Percentiles rank a stretch among this genome's conserved stretches.
Evolutionary conservation across 2,797 vertebrate species (phyloP).

Genomic region (Masticophis lateralis): DNA sequence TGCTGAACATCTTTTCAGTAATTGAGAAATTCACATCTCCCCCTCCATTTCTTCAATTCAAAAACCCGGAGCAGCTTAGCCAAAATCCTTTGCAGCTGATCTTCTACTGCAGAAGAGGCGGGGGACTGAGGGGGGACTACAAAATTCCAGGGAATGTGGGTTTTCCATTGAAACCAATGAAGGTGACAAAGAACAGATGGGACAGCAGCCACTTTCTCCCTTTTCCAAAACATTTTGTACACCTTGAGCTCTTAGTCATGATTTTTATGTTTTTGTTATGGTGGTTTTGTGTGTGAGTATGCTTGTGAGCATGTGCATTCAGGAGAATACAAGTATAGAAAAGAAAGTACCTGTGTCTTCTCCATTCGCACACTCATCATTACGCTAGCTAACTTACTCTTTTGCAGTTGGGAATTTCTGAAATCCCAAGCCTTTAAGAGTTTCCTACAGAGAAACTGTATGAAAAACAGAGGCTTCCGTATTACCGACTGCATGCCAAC

Average conservation of each 20-base stretch:
- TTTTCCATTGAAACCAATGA: conserved; percentile 70
- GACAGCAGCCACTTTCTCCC: conserved; percentile 60
- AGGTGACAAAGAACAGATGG: conserved; percentile 57
- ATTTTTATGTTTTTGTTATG: conserved; percentile 74
- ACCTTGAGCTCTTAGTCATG: conserved; percentile 74
- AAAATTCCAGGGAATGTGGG: not conserved
- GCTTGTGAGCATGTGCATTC: conserved; percentile 59
- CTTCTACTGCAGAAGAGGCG: conserved; percentile 55
- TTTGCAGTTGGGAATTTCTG: conserved; percentile 40
- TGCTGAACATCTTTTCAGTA: conserved; percentile 64
- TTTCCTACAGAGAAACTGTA: not conserved
- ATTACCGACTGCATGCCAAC: too few species aligned
- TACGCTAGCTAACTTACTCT: conserved; percentile 9
- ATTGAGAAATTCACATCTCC: conserved; percentile 52
- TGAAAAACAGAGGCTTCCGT: too few species aligned
- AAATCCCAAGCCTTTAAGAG: conserved; percentile 39
- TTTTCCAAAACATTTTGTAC: conserved; percentile 69
- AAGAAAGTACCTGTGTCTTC: conserved; percentile 56
- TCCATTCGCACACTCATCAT: not conserved
- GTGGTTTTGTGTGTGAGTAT: conserved; percentile 11
- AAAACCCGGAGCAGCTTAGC: conserved; percentile 65
- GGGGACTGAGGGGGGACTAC: conserved; percentile 13
- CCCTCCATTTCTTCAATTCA: conserved; percentile 56
- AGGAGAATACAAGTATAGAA: conserved; percentile 53
- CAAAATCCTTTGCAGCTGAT: conserved; percentile 62